Evolutionary conservation across 2,113 vertebrate species (phyloP).

Genomic region (Hyla sarda): DNA sequence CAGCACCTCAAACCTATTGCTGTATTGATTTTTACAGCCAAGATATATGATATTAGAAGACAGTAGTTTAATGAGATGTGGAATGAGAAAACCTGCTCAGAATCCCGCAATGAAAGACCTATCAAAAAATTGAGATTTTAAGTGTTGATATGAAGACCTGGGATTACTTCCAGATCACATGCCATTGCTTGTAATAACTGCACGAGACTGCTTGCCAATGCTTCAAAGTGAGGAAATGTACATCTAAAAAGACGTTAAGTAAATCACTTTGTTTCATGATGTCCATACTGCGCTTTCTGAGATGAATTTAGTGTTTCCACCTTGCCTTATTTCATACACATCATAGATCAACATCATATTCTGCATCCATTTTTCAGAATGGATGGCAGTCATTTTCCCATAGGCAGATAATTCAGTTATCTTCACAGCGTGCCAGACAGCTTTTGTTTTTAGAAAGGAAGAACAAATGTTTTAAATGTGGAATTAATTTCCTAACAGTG

Average conservation of each 20-base stretch:
- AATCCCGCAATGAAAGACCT: constrained; percentile 1
- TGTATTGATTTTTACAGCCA: constrained; percentile 37
- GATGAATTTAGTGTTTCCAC: constrained; percentile 37
- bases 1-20: constrained; percentile 32
- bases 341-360: constrained; percentile 44
- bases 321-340: constrained; percentile 29
- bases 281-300: not conserved
- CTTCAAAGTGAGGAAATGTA: constrained; percentile 37
- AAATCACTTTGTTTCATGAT: constrained; percentile 35
- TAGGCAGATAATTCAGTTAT: constrained; percentile 42
- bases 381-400: constrained; percentile 33
- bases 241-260: constrained; percentile 22
- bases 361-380: constrained; percentile 13
- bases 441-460: constrained; percentile 17
- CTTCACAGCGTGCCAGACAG: constrained; percentile 18
- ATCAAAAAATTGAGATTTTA: constrained; percentile 20
- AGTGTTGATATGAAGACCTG: constrained; percentile 20
- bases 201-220: constrained; percentile 23
- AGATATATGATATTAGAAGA: constrained; percentile 46
- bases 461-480: constrained; percentile 36
- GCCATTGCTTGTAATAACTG: constrained; percentile 10
- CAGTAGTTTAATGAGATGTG: constrained; percentile 38
- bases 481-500: constrained; percentile 6
- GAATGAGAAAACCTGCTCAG: constrained; percentile 42
- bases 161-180: constrained; percentile 25